A percentile compares a stretch with the other conserved stretches of the same genome.
Evolutionary conservation across 1,140 invertebrate species (phyloP).

Genomic region (Lethocerus indicus): DNA sequence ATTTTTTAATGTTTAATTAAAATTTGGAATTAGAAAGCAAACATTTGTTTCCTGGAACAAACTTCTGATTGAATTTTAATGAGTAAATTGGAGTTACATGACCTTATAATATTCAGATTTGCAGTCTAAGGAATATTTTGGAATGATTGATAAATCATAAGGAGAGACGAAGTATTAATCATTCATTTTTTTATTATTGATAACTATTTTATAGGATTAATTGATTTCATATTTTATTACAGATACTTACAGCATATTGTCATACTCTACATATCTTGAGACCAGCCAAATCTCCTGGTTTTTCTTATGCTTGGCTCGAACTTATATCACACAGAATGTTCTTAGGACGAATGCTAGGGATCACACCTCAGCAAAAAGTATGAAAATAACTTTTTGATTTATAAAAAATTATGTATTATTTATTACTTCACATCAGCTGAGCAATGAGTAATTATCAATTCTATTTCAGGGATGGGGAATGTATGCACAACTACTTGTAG

Average conservation of each 20-base stretch:
- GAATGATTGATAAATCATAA: conserved; percentile 7
- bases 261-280: conserved; percentile 82
- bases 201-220: no score
- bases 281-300: conserved; percentile 90
- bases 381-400: conserved; percentile 10
- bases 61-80: no score
- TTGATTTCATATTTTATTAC: conserved; percentile 17
- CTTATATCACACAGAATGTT: conserved; percentile 92
- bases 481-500: conserved; percentile 82
- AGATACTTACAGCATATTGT: conserved; percentile 73
- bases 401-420: conserved; percentile 32
- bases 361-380: conserved; percentile 47
- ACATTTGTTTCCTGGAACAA: no score
- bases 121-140: conserved; percentile 21
- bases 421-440: conserved; percentile 6
- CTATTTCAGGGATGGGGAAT: conserved; percentile 51
- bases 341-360: conserved; percentile 81
- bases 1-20: no score
- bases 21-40: no score
- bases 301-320: conserved; percentile 97
- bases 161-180: no score
- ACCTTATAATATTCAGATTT: no score
- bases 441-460: background rate
- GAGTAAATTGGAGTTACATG: no score
- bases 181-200: no score